Conservation (phyloP, 2,888 invertebrate genomes). For the Parnassius apollo region DNA sequence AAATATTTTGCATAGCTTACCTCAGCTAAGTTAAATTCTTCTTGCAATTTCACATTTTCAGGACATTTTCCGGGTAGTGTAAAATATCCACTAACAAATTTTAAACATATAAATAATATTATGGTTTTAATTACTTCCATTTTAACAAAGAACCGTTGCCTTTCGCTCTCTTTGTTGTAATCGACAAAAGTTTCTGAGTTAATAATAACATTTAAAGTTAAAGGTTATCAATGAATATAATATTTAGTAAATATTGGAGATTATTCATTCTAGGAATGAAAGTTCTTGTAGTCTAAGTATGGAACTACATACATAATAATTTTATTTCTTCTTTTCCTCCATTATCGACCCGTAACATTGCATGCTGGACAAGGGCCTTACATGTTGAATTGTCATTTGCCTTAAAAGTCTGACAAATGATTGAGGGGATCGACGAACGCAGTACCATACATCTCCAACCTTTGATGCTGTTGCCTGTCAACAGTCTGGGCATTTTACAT, state of each 20-base stretch:
- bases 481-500: too few species aligned
- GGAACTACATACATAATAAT: too few species aligned
- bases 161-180: constrained; percentile 4
- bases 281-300: neutral
- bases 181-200: constrained; percentile 2
- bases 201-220: constrained; percentile 18
- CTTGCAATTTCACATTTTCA: constrained; percentile 50
- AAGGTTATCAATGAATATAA: constrained; percentile 19
- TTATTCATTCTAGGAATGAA: neutral
- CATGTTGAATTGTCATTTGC: too few species aligned
- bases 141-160: constrained; percentile 27
- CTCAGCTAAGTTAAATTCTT: constrained; percentile 57
- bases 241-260: too few species aligned
- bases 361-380: too few species aligned
- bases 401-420: too few species aligned
- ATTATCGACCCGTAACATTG: too few species aligned
- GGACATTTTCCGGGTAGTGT: constrained; percentile 63
- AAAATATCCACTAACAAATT: constrained; percentile 51
- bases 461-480: too few species aligned
- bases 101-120: constrained; percentile 37
- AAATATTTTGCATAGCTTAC: constrained; percentile 42
- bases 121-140: constrained; percentile 46
- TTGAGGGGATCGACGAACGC: too few species aligned
- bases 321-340: too few species aligned
- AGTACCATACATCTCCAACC: too few species aligned